Evolutionary conservation across 1,140 invertebrate genomes (phyloP), one percentile per base, ranked within the genome.

Genomic region (Drosophila setifemur): DNA sequence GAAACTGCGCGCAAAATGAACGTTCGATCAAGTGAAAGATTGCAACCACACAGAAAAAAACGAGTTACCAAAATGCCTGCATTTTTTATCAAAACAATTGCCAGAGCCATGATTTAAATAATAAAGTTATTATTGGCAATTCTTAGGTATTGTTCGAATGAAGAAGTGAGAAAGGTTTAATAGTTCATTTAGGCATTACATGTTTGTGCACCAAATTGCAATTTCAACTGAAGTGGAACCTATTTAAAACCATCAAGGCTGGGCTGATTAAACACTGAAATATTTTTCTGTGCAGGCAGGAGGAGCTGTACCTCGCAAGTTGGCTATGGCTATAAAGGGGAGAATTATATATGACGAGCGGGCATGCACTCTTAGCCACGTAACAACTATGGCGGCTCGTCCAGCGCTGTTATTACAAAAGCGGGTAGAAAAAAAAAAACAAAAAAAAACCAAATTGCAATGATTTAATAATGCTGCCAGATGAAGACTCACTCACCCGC

Each of bases 1-100:
- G 67, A 60, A 86, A 86, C 81, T 86, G 73, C 58, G 72, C 71
- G 68, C 57, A 76, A 86, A 86, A 86, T 61, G 81, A 86, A 66
- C 72, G 79, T 68, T 85, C 79, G 79, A 83, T 83, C 70, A 63
- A 85, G 54, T 55, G 71, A 60, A 61, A 74, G 70, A 83, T 83
- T 69, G 54, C 21, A 7, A n/a, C 0, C 8, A 31, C 26, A 64
- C 43, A 9, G 23, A 2, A 0, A 21, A 6, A 53, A 44, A 29
- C 7, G 2, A 1, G 1, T 4, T n/a, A 31, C 14, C 14, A 8
- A 3, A 29, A n/a, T 3, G 1, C n/a, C n/a, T n/a, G n/a, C n/a
- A 5, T 2, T 16, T 5, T 1, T n/a, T n/a, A n/a, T n/a, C n/a
- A n/a, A n/a, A n/a, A n/a, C n/a, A n/a, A n/a, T n/a, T n/a, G n/a